phyloP scores from a whole-genome alignment of 2,113 vertebrate species.

The Notiomystis cincta region DNA sequence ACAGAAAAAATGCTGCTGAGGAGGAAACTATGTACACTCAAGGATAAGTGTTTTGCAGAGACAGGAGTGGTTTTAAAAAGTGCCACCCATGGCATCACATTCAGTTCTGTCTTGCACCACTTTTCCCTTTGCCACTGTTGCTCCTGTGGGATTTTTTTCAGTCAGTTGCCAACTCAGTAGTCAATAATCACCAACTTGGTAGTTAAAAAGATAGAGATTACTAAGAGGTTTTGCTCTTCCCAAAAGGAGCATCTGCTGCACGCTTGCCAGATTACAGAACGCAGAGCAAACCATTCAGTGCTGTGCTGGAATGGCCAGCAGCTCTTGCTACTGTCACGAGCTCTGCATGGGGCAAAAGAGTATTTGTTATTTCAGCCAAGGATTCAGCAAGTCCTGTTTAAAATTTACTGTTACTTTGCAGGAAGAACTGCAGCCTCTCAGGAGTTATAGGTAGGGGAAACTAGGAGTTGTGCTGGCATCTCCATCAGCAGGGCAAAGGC shows the following conservation, averaged over 20 bases:
- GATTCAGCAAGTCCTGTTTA: neutral
- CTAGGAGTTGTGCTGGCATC: neutral
- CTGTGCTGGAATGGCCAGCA: neutral
- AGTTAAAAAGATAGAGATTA: neutral
- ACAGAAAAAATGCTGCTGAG: neutral
- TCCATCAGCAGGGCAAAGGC: neutral
- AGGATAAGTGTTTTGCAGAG: neutral
- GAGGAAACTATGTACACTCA: neutral
- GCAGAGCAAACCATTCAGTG: neutral
- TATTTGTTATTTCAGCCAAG: neutral
- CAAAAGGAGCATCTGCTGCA: neutral
- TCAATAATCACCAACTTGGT: neutral
- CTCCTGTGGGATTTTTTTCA: neutral
- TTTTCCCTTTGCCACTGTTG: neutral
- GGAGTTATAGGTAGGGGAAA: neutral
- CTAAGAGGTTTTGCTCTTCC: neutral
- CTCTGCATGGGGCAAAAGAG: neutral
- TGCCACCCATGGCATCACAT: neutral
- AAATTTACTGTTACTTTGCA: neutral
- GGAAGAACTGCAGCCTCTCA: neutral
- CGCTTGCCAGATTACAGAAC: neutral
- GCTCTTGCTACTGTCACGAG: neutral
- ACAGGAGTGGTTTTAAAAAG: neutral
- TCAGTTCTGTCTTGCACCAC: neutral
- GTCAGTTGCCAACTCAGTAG: neutral